Evolutionary conservation across 1,140 invertebrate species (phyloP).

Genomic region (Cylas formicarius): DNA sequence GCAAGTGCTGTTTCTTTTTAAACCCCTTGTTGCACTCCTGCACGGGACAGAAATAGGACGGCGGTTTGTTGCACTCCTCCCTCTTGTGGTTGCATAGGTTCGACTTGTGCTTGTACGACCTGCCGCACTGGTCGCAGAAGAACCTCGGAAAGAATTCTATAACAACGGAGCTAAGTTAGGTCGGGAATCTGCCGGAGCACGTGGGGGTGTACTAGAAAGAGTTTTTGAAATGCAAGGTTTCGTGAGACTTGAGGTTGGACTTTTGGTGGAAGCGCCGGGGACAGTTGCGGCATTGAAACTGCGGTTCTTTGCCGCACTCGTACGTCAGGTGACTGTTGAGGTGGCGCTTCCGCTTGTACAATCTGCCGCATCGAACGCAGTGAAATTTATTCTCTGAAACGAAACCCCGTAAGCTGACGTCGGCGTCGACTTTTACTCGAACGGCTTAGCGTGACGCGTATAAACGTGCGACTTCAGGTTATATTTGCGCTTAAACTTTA

Average conservation of each 20-base stretch:
- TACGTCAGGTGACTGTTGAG: conserved; percentile 45
- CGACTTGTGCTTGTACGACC: conserved; percentile 33
- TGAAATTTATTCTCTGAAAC: too few relatives aligned
- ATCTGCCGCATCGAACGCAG: conserved; percentile 14
- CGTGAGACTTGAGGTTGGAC: conserved; percentile 11
- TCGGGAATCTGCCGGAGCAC: too few relatives aligned
- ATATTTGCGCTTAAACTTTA: conserved; percentile 10
- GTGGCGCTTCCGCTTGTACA: conserved; percentile 42
- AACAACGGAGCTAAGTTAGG: too few relatives aligned
- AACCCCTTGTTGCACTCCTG: conserved; percentile 60
- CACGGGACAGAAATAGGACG: conserved; percentile 42
- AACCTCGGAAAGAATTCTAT: too few relatives aligned
- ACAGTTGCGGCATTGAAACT: conserved; percentile 43
- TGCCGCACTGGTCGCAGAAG: conserved; percentile 33
- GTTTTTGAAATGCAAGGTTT: too few relatives aligned
- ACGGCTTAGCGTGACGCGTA: too few relatives aligned
- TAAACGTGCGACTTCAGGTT: conserved; percentile 11
- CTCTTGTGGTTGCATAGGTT: conserved; percentile 34
- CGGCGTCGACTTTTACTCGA: too few relatives aligned
- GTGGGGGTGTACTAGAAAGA: too few relatives aligned
- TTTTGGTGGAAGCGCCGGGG: conserved; percentile 8
- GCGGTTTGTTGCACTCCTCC: conserved; percentile 34
- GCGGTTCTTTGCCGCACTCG: conserved; percentile 46
- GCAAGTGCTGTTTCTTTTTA: conserved; percentile 50
- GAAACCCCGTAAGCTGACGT: too few relatives aligned